Evolutionary conservation across 2,888 invertebrate species (phyloP).

Genomic region (Synanthedon vespiformis): DNA sequence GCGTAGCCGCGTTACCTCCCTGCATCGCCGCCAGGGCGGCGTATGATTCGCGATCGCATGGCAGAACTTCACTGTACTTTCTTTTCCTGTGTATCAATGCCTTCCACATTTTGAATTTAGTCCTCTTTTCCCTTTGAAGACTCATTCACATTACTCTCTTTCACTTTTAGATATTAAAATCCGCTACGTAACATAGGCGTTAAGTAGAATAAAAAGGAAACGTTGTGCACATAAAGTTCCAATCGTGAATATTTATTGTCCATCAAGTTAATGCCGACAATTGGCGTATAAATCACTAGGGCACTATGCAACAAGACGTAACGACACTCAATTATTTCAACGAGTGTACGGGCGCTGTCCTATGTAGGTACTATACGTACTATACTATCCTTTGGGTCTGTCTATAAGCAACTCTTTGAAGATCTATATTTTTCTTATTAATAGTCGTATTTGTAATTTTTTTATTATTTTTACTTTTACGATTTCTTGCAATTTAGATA

Average conservation of each 20-base stretch:
- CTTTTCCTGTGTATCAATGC: slow-evolving; percentile 56
- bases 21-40: slow-evolving; percentile 60
- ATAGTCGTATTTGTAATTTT: too few relatives aligned
- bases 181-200: not conserved
- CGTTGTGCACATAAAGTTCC: not conserved
- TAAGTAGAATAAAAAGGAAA: not conserved
- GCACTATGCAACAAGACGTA: slow-evolving; percentile 34
- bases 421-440: too few relatives aligned
- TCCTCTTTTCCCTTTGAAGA: slow-evolving; percentile 49
- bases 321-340: slow-evolving; percentile 28
- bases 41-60: slow-evolving; percentile 55
- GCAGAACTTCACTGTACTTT: slow-evolving; percentile 53
- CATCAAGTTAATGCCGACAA: slow-evolving; percentile 30
- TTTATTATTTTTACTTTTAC: too few relatives aligned
- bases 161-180: slow-evolving; percentile 11
- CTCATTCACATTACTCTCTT: slow-evolving; percentile 42
- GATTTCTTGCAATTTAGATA: too few relatives aligned
- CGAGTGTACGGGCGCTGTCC: slow-evolving; percentile 47
- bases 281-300: slow-evolving; percentile 46
- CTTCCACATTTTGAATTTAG: slow-evolving; percentile 62
- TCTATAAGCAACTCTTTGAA: not conserved
- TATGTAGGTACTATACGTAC: too few relatives aligned
- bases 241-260: not conserved
- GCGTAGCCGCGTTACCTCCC: slow-evolving; percentile 57
- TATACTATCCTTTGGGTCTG: not conserved